Base-by-base conservation (phyloP, 2,888 invertebrate species). In the Erannis defoliaria region DNA sequence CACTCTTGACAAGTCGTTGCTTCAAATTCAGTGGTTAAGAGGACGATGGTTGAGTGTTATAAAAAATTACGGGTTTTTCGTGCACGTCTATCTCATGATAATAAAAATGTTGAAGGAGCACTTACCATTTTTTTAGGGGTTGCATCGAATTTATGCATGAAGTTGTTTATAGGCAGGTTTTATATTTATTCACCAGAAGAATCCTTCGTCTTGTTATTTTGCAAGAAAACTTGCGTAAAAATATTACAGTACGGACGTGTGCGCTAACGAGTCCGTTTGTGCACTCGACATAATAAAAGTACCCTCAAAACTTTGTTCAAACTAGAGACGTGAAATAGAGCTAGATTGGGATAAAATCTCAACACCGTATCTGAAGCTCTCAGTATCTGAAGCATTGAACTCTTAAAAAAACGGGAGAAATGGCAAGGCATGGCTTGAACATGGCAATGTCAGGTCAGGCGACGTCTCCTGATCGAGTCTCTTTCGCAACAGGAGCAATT, bases 231-330 rank as follows among this genome's bases (percentile, higher is more conserved):
- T 60, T 62, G 66, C 64, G 67, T 73, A 56, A 71, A n/a, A 70
- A 73, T 57, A 68, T 67, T 57, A 58, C 55, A 64, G 42, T 57
- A 46, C 56, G 62, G 67, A 71, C 70, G 70, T 73, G 69, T 71
- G 62, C 40, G 62, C 70, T 79, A 78, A 78, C 75, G 74, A 78
- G 75, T 67, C 68, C 68, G 70, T 71, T 74, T 70, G 68, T 68
- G 66, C 65, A 71, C 68, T 70, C 71, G 61, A 68, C 69, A 71
- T 75, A 67, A 72, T 76, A 72, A 70, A 75, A 74, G 66, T 74
- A 48, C 64, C 64, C 70, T 64, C 69, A 74, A 72, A 77, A 73
- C 69, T 77, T 73, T 70, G 58, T 55, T 50, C 63, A 69, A 75
- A 70, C 71, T 70, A 68, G 67, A 62, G 57, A 68, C 63, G 62